These are phyloP conservation scores for Helicoverpa zea DNA, from an alignment of 1,140 invertebrate genomes.

Conservation along the genomic window DNA sequence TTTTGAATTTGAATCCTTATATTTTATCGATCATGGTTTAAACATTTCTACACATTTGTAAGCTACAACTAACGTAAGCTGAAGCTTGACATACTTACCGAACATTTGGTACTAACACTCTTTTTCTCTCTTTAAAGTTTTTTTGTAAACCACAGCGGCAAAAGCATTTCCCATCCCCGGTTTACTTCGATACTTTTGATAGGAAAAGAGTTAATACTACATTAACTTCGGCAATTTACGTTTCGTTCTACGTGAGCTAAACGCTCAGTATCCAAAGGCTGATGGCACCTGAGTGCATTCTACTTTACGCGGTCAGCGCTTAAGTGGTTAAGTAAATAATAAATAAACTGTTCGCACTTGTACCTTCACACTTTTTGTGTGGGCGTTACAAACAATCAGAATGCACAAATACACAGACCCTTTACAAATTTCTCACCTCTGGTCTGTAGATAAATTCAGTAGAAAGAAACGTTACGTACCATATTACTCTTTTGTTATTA, in stretches of 20 bases:
- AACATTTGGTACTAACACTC: too few species aligned
- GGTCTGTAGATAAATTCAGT: too few species aligned
- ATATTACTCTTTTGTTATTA: too few species aligned
- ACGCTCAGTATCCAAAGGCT: background rate
- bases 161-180: background rate
- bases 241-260: background rate
- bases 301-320: constrained; percentile 26
- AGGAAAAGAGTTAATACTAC: background rate
- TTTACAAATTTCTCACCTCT: background rate
- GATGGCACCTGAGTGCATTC: constrained; percentile 31
- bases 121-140: too few species aligned
- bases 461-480: too few species aligned
- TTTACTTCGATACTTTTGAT: background rate
- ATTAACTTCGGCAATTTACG: constrained; percentile 22
- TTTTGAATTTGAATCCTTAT: too few species aligned
- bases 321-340: constrained; percentile 9
- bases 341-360: constrained; percentile 18
- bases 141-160: background rate
- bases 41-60: too few species aligned
- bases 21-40: background rate
- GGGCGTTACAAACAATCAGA: constrained; percentile 1
- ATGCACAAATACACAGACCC: background rate
- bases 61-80: too few species aligned
- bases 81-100: too few species aligned
- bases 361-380: constrained; percentile 13